Base-by-base conservation (phyloP, 2,797 vertebrate species). In the Pipistrellus pipistrellus region DNA sequence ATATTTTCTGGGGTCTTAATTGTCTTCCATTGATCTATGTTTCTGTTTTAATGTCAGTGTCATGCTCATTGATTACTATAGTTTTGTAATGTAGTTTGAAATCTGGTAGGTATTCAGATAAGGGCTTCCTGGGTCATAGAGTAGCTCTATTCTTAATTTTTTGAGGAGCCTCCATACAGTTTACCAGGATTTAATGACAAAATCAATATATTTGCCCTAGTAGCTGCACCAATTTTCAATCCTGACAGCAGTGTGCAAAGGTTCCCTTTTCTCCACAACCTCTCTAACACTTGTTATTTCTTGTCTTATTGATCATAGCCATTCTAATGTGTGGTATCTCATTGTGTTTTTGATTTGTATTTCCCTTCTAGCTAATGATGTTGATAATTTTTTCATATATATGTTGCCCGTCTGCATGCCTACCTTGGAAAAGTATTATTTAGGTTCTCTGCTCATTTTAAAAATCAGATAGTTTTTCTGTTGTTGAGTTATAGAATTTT, bases 51-150 rank as follows among this genome's bases (percentile, higher is more conserved):
- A 81, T 81, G 15, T 48, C 21, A 88, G 35, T 75, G 30, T 35
- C 9, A 46, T 93, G n/a, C 17, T 77, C 41, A 77, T 93, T 55
- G 57, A 66, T 76, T 73, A 89, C 18, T 73, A 25, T 64, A 73
- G 68, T 32, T 72, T 59, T 55, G 38, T 69, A 20, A 51, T 84
- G 41, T 25, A 68, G 20, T 88, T 83, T 25, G 71, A 84, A 76
- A 41, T 88, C 41, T 82, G 18, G 38, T 80, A 41, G 76, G 38
- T 59, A 6, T 13, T 23, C 53, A 55, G 8, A 78, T 30, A 23
- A 27, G 21, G 53, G 55, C 38, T 80, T 80, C 14, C 53, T 59
- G 23, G 5, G 32, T 57, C 23, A 59, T 80, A 12, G 13, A 57
- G 55, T 41, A 80, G 15, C 38, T 81, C 38, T 62, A 44, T 44